Base-by-base conservation (phyloP, 1,140 invertebrate genomes). In the Dendroctonus valens region DNA sequence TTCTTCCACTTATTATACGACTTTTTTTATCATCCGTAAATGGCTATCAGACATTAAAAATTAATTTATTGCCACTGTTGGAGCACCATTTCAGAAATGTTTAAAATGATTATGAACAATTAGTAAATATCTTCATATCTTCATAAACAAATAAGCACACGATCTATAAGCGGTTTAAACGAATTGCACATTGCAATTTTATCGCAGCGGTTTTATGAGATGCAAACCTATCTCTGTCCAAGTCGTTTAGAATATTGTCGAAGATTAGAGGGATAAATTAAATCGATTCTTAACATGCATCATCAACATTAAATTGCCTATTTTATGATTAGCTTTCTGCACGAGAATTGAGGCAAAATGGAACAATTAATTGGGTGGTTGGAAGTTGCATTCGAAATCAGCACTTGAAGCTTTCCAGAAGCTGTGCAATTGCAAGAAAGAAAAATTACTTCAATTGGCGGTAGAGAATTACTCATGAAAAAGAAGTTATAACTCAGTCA, bases 201-300 rank as follows among this genome's bases (percentile, higher is more conserved):
- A 59, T 49, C 46, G 12, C 46, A 59, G 46, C 40, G 58, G 46
- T 59, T 59, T 59, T 59, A 59, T 59, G 46, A 37, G 42, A 41
- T 48, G 58, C 42, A 46, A 48, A 49, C n/a, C 49, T 59, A 49
- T 49, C 58, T 59, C 46, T 49, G 58, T 59, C 58, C 48, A 48
- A 38, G 26, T 15, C 41, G 49, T 49, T 59, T 59, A 49, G 58
- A 59, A 59, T 48, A 59, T 38, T 59, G 46, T 59, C 9, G 49
- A 49, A 44, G 41, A 38, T 58, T 42, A 12, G 8, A 14, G 11
- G 58, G 14, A 38, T 6, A 49, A 41, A 59, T 59, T 48, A 59
- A 59, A 59, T 59, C 58, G 42, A 38, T 59, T 38, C 26, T 59
- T 6, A 59, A 59, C 44, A 59, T 59, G 58, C 58, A 59, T 38